These are phyloP conservation scores for Microtus richardsoni DNA, from an alignment of 2,113 vertebrate genomes.

Conservation along the genomic window DNA sequence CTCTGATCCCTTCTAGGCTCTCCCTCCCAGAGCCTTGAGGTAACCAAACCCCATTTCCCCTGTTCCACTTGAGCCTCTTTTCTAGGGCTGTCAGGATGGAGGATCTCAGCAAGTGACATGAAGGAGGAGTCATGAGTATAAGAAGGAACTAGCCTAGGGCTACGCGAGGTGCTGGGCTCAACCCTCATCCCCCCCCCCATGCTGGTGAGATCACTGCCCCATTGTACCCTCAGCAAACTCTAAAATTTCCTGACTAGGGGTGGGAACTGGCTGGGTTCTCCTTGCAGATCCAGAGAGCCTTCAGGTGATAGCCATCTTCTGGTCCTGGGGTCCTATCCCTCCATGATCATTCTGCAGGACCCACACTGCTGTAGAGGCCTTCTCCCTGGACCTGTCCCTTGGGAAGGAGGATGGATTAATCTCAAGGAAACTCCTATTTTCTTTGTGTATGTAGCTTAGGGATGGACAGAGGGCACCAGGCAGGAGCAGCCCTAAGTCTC, in stretches of 20 bases:
- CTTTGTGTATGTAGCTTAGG: background rate
- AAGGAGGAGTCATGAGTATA: background rate
- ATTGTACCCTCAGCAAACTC: background rate
- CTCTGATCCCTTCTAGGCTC: background rate
- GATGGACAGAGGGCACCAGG: no score
- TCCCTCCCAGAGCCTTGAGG: background rate
- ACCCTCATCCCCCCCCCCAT: background rate
- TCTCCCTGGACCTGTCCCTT: background rate
- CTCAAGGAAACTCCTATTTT: background rate
- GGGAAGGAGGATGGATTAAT: background rate
- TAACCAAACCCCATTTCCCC: background rate
- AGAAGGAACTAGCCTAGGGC: background rate
- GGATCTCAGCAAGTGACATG: fast-evolving
- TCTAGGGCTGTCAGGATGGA: background rate
- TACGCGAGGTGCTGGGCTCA: background rate
- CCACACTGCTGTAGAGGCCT: background rate
- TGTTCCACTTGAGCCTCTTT: no score
- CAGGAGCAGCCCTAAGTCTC: background rate
- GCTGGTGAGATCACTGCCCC: background rate
- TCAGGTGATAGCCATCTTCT: background rate
- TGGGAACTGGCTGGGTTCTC: no score
- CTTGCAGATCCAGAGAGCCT: background rate
- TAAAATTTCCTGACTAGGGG: background rate
- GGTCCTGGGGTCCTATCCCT: background rate
- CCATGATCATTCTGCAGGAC: fast-evolving